These are phyloP conservation scores for Eilema griseolum DNA, from an alignment of 2,888 invertebrate genomes.

Conservation along the genomic window DNA sequence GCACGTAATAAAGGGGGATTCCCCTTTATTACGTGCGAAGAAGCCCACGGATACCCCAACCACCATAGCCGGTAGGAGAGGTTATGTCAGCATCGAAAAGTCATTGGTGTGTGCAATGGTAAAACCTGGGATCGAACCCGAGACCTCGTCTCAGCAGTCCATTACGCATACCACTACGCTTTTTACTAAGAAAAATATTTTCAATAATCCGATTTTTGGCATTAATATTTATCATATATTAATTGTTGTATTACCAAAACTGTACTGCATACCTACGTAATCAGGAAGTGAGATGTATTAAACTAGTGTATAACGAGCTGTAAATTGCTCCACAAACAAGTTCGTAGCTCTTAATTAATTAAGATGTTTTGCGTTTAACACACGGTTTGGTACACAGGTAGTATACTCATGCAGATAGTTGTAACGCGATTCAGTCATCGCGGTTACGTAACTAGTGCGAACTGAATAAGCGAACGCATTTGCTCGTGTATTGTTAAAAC, in stretches of 20 bases:
- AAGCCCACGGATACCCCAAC: too few species aligned
- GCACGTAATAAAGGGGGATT: too few species aligned
- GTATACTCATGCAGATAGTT: not conserved
- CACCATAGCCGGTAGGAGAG: too few species aligned
- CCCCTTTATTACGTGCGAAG: too few species aligned
- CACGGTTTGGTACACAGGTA: not conserved
- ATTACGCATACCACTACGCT: too few species aligned
- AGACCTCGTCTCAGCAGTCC: too few species aligned
- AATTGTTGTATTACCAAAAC: not conserved
- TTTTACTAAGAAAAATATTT: too few species aligned
- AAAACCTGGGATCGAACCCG: too few species aligned
- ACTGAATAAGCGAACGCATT: not conserved
- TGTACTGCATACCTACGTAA: not conserved
- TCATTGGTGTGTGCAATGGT: too few species aligned
- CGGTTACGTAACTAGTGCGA: not conserved
- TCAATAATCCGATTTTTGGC: not conserved
- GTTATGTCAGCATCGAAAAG: too few species aligned
- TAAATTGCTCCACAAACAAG: slow-evolving; percentile 1
- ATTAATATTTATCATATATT: too few species aligned
- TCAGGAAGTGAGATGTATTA: slow-evolving; percentile 1
- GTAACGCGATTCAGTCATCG: not conserved
- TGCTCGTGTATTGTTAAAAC: not conserved
- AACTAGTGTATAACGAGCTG: not conserved
- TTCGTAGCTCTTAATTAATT: not conserved
- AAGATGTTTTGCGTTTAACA: not conserved